phyloP scores from a whole-genome alignment of 2,797 vertebrate genomes.

The Pantherophis alleghaniensis region DNA sequence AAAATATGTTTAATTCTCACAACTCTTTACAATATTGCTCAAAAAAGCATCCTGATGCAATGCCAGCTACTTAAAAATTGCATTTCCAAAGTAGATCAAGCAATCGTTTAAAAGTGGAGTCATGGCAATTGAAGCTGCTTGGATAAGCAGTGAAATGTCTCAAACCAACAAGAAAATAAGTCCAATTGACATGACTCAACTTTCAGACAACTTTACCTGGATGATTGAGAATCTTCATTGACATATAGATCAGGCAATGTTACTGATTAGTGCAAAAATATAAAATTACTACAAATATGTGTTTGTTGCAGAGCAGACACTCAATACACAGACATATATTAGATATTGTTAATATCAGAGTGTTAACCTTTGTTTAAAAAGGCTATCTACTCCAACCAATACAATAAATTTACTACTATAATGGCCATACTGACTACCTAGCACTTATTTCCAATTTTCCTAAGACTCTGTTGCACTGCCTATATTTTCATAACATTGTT shows the following conservation, averaged over 20 bases:
- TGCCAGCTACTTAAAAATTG: background rate
- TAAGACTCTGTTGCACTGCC: background rate
- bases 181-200: too few species aligned
- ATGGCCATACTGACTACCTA: background rate
- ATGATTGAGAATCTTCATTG: too few species aligned
- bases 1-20: background rate
- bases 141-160: too few species aligned
- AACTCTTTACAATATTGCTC: background rate
- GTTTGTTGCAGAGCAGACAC: background rate
- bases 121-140: too few species aligned
- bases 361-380: background rate
- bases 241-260: background rate
- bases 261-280: background rate
- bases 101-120: background rate
- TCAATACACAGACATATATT: background rate
- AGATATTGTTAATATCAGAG: background rate
- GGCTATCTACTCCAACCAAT: background rate
- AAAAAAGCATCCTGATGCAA: background rate
- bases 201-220: too few species aligned
- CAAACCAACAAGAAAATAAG: too few species aligned
- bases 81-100: background rate
- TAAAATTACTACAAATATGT: background rate
- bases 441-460: background rate
- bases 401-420: background rate
- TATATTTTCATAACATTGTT: background rate